These are phyloP conservation scores for Marronus borbonicus DNA, from an alignment of 2,888 invertebrate genomes.

Conservation along the genomic window DNA sequence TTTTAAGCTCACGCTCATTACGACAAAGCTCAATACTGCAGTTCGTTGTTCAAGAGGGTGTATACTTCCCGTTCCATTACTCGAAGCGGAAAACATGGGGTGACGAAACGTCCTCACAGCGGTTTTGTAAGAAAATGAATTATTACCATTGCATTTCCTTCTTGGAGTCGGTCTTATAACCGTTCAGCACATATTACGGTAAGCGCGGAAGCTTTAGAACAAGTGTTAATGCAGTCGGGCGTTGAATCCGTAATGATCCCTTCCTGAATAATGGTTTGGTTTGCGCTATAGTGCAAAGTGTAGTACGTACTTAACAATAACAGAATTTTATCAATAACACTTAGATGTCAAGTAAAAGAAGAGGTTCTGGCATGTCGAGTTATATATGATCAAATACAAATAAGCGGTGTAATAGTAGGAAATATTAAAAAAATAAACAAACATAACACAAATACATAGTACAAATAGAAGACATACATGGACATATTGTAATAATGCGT, in stretches of 20 bases:
- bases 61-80: neutral
- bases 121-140: constrained; percentile 1
- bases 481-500: too few species aligned
- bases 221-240: neutral
- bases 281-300: neutral
- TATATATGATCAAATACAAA: too few species aligned
- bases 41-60: neutral
- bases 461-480: too few species aligned
- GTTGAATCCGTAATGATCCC: neutral
- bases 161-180: neutral
- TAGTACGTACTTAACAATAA: neutral
- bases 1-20: constrained; percentile 8
- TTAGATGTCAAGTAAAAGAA: too few species aligned
- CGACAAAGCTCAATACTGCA: neutral
- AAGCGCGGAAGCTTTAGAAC: neutral
- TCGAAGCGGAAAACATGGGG: neutral
- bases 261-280: neutral
- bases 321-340: too few species aligned
- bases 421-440: too few species aligned
- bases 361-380: too few species aligned
- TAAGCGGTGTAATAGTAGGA: too few species aligned
- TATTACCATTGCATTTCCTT: constrained; percentile 7
- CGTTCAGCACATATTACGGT: neutral
- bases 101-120: neutral
- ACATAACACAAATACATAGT: too few species aligned